Conservation (phyloP, 1,140 invertebrate species). For the Venustaconcha ellipsiformis region DNA sequence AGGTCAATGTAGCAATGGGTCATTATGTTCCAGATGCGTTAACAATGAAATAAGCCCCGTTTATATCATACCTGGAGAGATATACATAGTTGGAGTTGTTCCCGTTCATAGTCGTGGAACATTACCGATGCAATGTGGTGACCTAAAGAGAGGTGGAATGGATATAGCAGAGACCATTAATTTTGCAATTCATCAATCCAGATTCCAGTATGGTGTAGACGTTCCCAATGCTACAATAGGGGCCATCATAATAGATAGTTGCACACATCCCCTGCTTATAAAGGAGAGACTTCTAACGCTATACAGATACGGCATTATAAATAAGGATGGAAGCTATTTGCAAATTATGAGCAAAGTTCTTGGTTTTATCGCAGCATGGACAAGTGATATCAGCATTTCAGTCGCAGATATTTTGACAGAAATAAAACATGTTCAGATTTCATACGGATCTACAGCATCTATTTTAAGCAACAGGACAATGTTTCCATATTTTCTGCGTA, state of each 20-base stretch:
- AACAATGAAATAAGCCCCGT: background rate
- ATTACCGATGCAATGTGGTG: constrained; percentile 18
- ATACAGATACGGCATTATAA: constrained; percentile 8
- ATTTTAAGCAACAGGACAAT: constrained; percentile 25
- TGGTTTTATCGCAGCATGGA: constrained; percentile 27
- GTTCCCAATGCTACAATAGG: constrained; percentile 9
- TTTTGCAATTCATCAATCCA: constrained; percentile 17
- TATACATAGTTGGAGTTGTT: constrained; percentile 26
- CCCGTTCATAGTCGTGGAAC: constrained; percentile 13
- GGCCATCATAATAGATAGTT: constrained; percentile 27
- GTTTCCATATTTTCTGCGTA: constrained; percentile 37
- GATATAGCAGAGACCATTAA: constrained; percentile 22
- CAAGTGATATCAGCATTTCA: constrained; percentile 29
- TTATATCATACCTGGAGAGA: constrained; percentile 13
- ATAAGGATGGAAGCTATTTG: background rate
- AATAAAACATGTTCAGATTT: constrained; percentile 25
- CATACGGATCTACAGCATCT: constrained; percentile 33
- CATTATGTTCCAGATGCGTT: constrained; percentile 4
- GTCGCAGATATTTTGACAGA: constrained; percentile 20
- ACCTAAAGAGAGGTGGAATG: constrained; percentile 19
- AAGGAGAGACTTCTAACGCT: constrained; percentile 25
- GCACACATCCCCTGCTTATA: constrained; percentile 26
- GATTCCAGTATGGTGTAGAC: background rate
- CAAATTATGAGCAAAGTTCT: constrained; percentile 12
- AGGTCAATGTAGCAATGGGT: constrained; percentile 19